Base-by-base conservation (phyloP, 2,113 vertebrate genomes). In the Datnioides undecimradiatus region DNA sequence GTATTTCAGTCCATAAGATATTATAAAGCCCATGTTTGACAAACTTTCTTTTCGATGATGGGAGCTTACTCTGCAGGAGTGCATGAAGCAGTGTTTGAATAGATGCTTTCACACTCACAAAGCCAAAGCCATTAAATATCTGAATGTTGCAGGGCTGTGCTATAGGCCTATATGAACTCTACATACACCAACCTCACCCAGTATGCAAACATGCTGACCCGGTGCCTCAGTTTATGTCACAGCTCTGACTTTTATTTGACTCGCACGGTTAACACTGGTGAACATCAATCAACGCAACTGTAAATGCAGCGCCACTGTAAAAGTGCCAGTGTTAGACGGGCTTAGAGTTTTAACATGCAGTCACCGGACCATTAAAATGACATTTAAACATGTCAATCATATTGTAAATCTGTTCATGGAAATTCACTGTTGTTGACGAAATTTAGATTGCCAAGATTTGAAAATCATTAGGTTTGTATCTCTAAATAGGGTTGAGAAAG, bases 181-280 rank as follows among this genome's bases (percentile, higher is more conserved):
- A 41, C 29, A 51, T 59, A 38, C 49, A 54, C 57, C 45, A 59
- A 38, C 40, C 27, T 58, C 16, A 36, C 23, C 23, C 36, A 36
- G 25, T 34, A 51, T 36, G 62, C 43, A 62, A 58, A 73, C 13
- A 60, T 62, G 45, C 71, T 80, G 82, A 82, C 43, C 63, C 59
- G 68, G 68, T 13, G 25, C 38, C 16, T 57, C 29, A 38, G 21
- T 80, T 25, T 41, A 41, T 60, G 29, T 57, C 31, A 48, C 19
- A 21, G 3, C 46, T 64, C 4, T 67, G 77, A 76, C 74, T 80
- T 88, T 87, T 80, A 86, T 86, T 87, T 75, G 75, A 84, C 48
- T 75, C 73, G 36, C 68, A 51, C 48, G 38, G 45, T 87, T 66
- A 71, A 80, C 48, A 66, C 45, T 12, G 16, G 23, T 58, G 51